These are phyloP conservation scores for Eleutherodactylus coqui DNA, from an alignment of 2,797 vertebrate species.

Conservation along the genomic window DNA sequence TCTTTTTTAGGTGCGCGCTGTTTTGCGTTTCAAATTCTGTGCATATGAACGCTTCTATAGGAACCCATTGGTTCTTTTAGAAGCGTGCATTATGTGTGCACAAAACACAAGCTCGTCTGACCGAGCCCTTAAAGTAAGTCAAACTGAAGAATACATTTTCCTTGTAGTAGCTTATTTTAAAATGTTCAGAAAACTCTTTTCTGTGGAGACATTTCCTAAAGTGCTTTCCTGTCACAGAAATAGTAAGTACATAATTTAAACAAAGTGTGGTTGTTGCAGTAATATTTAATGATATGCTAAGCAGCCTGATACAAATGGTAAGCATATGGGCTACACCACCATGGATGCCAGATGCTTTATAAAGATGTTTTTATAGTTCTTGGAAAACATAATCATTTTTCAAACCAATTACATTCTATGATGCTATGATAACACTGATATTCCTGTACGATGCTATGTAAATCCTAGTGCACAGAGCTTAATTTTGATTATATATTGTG, in stretches of 20 bases:
- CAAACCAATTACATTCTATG: conserved; percentile 2
- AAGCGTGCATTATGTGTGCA: too few relatives aligned
- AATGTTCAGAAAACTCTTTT: not conserved
- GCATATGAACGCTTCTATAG: too few relatives aligned
- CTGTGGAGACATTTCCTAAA: not conserved
- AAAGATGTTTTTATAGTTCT: not conserved
- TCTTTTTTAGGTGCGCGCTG: too few relatives aligned
- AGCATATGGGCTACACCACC: conserved; percentile 11
- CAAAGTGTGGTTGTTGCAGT: not conserved
- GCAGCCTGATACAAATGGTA: conserved; percentile 6
- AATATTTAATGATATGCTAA: not conserved
- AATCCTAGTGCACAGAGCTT: not conserved
- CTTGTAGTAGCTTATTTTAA: not conserved
- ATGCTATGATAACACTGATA: not conserved
- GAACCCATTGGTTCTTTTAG: too few relatives aligned
- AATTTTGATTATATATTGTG: not conserved
- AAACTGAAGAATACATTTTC: not conserved
- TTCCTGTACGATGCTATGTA: not conserved
- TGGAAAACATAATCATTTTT: conserved; percentile 16
- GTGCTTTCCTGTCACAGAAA: not conserved
- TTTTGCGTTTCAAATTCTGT: too few relatives aligned
- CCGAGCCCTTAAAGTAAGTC: not conserved
- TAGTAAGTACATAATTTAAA: not conserved
- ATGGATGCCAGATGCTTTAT: conserved; percentile 27
- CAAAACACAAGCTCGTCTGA: too few relatives aligned